Percentiles rank a stretch among this genome's conserved stretches.
These are phyloP conservation scores for Heliconius eleuchia DNA, from an alignment of 1,140 invertebrate genomes.

Conservation along the genomic window DNA sequence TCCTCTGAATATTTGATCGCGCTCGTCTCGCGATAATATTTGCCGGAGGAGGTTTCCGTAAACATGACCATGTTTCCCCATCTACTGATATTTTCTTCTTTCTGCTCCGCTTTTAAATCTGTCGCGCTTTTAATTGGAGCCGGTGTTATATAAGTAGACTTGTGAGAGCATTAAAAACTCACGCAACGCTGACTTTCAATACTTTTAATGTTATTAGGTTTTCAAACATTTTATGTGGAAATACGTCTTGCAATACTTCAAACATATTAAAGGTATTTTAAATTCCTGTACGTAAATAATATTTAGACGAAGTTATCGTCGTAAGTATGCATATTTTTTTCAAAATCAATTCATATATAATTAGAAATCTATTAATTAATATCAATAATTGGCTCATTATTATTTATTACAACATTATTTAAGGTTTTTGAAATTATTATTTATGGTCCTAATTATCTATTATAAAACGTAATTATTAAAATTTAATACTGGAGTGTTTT, in stretches of 20 bases:
- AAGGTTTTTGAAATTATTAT: too few relatives aligned
- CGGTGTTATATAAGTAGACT: constrained; percentile 73
- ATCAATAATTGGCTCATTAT: neutral
- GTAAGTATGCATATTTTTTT: neutral
- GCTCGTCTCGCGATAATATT: constrained; percentile 80
- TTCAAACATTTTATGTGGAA: constrained; percentile 47
- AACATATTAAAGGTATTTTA: constrained; percentile 46
- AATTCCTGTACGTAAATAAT: neutral
- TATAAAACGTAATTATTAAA: too few relatives aligned
- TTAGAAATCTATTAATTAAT: neutral
- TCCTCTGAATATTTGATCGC: constrained; percentile 80
- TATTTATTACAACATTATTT: too few relatives aligned
- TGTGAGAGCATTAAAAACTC: constrained; percentile 78
- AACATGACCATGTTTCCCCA: constrained; percentile 75
- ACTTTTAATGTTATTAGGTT: constrained; percentile 75
- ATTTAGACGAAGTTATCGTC: neutral
- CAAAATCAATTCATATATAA: neutral
- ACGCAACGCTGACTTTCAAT: constrained; percentile 65
- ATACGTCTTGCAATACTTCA: constrained; percentile 52
- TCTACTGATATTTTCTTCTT: constrained; percentile 68
- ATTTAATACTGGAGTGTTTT: too few relatives aligned
- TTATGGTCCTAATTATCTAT: too few relatives aligned
- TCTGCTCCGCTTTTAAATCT: constrained; percentile 72
- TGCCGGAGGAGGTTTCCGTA: constrained; percentile 77
- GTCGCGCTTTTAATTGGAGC: constrained; percentile 76